Evolutionary conservation across 2,797 vertebrate species (phyloP).

Genomic region (Propithecus perrieri): DNA sequence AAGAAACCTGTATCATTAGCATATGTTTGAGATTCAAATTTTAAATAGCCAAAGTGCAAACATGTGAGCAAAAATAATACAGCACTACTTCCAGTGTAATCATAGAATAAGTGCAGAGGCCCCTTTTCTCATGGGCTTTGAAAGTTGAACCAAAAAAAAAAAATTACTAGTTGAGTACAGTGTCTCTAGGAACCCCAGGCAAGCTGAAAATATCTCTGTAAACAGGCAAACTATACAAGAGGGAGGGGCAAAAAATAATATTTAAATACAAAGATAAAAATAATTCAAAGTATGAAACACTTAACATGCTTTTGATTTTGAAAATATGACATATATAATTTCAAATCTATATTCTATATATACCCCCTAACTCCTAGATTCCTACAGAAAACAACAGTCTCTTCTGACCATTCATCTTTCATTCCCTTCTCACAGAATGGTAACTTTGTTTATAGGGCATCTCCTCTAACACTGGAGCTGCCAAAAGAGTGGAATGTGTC

Average conservation of each 20-base stretch:
- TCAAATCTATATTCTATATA: not conserved
- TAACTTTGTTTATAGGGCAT: not conserved
- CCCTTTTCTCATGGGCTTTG: not conserved
- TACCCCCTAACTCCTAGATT: not conserved
- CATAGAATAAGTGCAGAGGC: not conserved
- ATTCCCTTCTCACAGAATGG: not conserved
- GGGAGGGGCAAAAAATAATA: not conserved
- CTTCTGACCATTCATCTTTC: not conserved
- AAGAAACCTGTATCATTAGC: not conserved
- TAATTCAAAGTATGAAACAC: not conserved
- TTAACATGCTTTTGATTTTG: not conserved
- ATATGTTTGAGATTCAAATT: conserved; percentile 1
- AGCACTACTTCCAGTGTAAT: not conserved
- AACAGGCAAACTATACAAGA: not conserved
- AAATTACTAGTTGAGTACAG: not conserved
- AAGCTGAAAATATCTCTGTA: conserved; percentile 24
- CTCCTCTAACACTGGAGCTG: not conserved
- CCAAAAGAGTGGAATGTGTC: not conserved
- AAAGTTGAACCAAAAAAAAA: conserved; percentile 30
- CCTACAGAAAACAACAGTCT: not conserved
- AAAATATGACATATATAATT: not conserved
- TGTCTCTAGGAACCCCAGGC: not conserved
- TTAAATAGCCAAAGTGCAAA: not conserved
- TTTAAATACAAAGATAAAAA: conserved; percentile 16
- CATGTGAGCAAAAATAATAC: not conserved